A percentile compares a stretch with the other conserved stretches of the same genome.
Evolutionary conservation across 2,888 invertebrate genomes (phyloP).

Genomic region (Dastarcus helophoroides): DNA sequence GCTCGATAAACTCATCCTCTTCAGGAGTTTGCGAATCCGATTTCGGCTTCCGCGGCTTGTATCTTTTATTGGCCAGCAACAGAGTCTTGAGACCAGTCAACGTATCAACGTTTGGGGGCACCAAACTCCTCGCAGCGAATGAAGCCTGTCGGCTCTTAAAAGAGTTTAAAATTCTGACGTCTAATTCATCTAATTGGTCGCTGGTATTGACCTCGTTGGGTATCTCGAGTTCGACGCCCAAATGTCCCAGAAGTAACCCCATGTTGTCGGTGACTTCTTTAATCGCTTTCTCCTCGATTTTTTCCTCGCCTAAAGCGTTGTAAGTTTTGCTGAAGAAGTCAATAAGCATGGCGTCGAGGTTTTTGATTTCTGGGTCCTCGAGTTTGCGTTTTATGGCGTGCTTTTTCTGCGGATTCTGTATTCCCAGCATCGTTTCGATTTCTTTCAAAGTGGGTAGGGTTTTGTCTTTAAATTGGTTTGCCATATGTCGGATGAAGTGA

Average conservation of each 20-base stretch:
- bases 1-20: conserved; percentile 6
- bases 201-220: conserved; percentile 17
- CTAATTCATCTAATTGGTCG: conserved; percentile 18
- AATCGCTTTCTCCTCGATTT: conserved; percentile 8
- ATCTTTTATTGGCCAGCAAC: conserved; percentile 16
- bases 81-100: conserved; percentile 19
- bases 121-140: conserved; percentile 7
- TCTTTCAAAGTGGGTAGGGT: conserved; percentile 13
- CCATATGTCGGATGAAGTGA: conserved; percentile 15
- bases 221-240: conserved; percentile 18
- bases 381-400: background rate
- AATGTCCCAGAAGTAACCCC: conserved; percentile 13
- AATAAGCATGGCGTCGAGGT: conserved; percentile 18
- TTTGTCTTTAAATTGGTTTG: conserved; percentile 14
- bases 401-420: background rate
- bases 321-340: conserved; percentile 19
- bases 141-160: conserved; percentile 6
- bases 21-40: background rate
- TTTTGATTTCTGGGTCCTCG: conserved; percentile 3
- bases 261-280: conserved; percentile 14
- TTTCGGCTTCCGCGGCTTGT: conserved; percentile 9
- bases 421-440: conserved; percentile 10
- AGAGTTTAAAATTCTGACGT: conserved; percentile 17
- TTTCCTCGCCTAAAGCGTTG: conserved; percentile 8
- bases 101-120: conserved; percentile 21